Conservation (phyloP, 2,797 vertebrate genomes). For the Harpagifer antarcticus region DNA sequence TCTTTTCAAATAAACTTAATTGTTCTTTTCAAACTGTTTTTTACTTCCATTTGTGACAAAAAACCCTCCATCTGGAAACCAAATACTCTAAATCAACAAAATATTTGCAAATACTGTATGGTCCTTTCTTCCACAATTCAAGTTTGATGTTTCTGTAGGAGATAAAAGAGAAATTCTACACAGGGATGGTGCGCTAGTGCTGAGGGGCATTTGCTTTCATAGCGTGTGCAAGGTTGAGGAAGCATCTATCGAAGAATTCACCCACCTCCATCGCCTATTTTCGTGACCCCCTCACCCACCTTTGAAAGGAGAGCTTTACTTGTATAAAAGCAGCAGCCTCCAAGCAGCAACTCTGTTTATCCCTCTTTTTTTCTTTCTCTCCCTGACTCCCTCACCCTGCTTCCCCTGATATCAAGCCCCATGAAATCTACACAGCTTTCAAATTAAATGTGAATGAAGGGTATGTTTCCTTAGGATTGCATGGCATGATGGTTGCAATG, state of each 20-base stretch:
- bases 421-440: slow-evolving; percentile 82
- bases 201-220: slow-evolving; percentile 42
- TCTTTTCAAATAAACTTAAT: background rate
- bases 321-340: slow-evolving; percentile 76
- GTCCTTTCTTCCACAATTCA: background rate
- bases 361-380: slow-evolving; percentile 45
- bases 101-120: background rate
- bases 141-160: background rate
- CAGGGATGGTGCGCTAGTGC: slow-evolving; percentile 17
- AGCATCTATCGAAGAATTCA: slow-evolving; percentile 51
- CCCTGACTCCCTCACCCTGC: slow-evolving; percentile 52
- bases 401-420: slow-evolving; percentile 66
- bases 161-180: slow-evolving; percentile 14
- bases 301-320: slow-evolving; percentile 73
- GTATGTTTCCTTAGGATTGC: slow-evolving; percentile 79
- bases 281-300: slow-evolving; percentile 62
- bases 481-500: slow-evolving; percentile 77
- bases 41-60: slow-evolving; percentile 13
- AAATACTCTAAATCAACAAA: slow-evolving; percentile 23
- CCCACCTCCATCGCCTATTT: slow-evolving; percentile 46
- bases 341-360: slow-evolving; percentile 75
- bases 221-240: slow-evolving; percentile 53
- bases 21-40: slow-evolving; percentile 6
- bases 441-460: slow-evolving; percentile 82
- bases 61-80: slow-evolving; percentile 13